Percentiles rank a stretch among this genome's conserved stretches.
These are phyloP conservation scores for Poecilia wingei DNA, from an alignment of 2,797 vertebrate genomes.

Conservation along the genomic window DNA sequence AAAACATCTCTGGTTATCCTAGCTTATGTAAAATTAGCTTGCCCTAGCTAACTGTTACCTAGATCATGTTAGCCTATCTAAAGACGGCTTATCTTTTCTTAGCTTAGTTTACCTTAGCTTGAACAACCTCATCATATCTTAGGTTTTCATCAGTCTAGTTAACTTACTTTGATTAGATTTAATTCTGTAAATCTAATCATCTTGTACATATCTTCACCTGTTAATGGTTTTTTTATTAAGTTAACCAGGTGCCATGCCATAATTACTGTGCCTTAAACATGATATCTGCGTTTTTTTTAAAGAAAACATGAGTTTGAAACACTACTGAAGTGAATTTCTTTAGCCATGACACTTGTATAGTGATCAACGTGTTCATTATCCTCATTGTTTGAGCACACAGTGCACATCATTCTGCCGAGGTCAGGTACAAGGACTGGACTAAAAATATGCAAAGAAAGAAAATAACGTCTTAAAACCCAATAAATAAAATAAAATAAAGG, in stretches of 20 bases:
- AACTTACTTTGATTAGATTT: no score
- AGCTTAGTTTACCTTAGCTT: neutral
- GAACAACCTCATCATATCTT: no score
- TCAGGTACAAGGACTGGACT: neutral
- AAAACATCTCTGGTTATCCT: no score
- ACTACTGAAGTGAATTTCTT: neutral
- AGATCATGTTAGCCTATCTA: neutral
- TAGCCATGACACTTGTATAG: neutral
- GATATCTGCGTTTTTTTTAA: neutral
- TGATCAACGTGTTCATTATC: neutral
- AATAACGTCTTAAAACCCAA: neutral
- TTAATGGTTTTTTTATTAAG: neutral
- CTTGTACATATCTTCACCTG: no score
- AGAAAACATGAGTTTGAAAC: neutral
- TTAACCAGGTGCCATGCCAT: neutral
- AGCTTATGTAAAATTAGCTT: no score
- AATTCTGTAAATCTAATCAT: no score
- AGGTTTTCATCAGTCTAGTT: no score
- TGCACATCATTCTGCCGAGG: neutral
- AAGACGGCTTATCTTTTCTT: neutral
- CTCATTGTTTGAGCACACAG: neutral
- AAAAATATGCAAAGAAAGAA: neutral
- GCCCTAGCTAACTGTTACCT: no score
- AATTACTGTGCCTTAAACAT: neutral
- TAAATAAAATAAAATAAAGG: neutral